phyloP scores from a whole-genome alignment of 2,888 invertebrate genomes.

The Netelia virgata region DNA sequence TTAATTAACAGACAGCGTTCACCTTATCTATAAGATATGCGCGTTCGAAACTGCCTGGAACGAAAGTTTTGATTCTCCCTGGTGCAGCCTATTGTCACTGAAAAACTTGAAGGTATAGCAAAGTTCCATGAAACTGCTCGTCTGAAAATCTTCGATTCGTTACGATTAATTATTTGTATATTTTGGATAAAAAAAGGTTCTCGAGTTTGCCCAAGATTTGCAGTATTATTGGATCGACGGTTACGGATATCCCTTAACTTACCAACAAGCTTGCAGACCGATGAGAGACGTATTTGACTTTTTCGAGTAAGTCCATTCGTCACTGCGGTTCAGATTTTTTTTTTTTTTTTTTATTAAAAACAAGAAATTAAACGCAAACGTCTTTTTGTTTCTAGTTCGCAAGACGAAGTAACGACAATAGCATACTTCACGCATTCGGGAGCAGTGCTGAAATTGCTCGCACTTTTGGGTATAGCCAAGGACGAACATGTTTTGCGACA shows the following conservation, averaged over 20 bases:
- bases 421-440: constrained; percentile 94
- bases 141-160: no score
- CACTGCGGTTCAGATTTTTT: constrained; percentile 46
- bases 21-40: constrained; percentile 90
- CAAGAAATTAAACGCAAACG: background rate
- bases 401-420: constrained; percentile 85
- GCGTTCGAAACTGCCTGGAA: constrained; percentile 94
- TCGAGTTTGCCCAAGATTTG: constrained; percentile 92
- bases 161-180: constrained; percentile 13
- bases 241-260: constrained; percentile 91
- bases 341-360: constrained; percentile 12
- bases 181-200: constrained; percentile 84
- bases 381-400: constrained; percentile 71
- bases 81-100: constrained; percentile 91
- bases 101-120: constrained; percentile 87
- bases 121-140: background rate
- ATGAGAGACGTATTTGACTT: constrained; percentile 90
- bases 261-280: constrained; percentile 91
- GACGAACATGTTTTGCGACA: constrained; percentile 88
- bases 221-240: constrained; percentile 94
- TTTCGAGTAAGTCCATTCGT: constrained; percentile 87
- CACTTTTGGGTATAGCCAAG: constrained; percentile 90
- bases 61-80: constrained; percentile 88
- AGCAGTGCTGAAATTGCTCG: constrained; percentile 91
- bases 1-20: constrained; percentile 86